A percentile compares a stretch with the other conserved stretches of the same genome.
Evolutionary conservation across 2,888 invertebrate genomes (phyloP).

Genomic region (Nectonema munidae): DNA sequence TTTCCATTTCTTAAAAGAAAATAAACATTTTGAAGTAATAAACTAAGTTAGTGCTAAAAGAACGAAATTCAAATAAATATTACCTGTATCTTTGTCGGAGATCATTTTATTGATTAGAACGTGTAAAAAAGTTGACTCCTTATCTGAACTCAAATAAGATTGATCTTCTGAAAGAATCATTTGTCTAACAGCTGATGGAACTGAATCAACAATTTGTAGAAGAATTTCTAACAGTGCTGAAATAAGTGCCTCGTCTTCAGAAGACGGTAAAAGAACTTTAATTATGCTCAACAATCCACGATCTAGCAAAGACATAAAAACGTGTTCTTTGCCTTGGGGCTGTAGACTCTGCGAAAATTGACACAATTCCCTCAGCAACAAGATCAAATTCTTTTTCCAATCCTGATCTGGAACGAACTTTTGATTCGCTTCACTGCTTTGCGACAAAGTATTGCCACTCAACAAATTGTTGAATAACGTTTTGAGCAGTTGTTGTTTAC

Average conservation of each 20-base stretch:
- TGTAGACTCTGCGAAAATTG: slow-evolving; percentile 93
- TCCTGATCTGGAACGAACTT: too few relatives aligned
- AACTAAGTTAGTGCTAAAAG: slow-evolving; percentile 10
- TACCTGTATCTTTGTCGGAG: slow-evolving; percentile 53
- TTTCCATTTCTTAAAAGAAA: slow-evolving; percentile 40
- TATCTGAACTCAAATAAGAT: too few relatives aligned
- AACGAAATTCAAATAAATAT: slow-evolving; percentile 13
- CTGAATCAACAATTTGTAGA: not conserved
- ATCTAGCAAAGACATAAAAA: too few relatives aligned
- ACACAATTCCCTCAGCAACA: slow-evolving; percentile 94
- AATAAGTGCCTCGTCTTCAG: too few relatives aligned
- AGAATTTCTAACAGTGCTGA: slow-evolving; percentile 1
- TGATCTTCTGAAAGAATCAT: not conserved
- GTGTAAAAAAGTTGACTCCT: slow-evolving; percentile 58
- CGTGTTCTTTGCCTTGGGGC: slow-evolving; percentile 73
- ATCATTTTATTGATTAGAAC: slow-evolving; percentile 94
- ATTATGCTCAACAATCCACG: too few relatives aligned
- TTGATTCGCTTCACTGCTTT: too few relatives aligned
- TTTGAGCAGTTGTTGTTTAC: too few relatives aligned
- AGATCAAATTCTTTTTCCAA: slow-evolving; percentile 60
- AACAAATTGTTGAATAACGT: too few relatives aligned
- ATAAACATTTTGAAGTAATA: slow-evolving; percentile 9
- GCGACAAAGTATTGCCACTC: too few relatives aligned
- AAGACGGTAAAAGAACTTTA: too few relatives aligned
- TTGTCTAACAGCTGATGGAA: not conserved